Evolutionary conservation across 1,140 invertebrate species (phyloP), one percentile per base, ranked within the genome.

Genomic region (Sesamia nonagrioides): DNA sequence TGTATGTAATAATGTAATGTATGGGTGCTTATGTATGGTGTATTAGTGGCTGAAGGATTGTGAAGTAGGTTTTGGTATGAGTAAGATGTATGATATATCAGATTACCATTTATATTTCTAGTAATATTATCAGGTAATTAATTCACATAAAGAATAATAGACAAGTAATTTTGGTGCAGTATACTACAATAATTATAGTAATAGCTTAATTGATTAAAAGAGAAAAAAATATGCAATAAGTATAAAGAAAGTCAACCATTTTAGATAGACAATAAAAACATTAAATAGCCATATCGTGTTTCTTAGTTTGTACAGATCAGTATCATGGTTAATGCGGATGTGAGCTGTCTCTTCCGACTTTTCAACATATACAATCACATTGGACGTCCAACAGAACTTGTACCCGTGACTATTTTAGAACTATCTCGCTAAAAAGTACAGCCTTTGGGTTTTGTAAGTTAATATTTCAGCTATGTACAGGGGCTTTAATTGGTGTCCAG

Each of bases 401-500:
- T n/a, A 61, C 1, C 15, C 58, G 18, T 60, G 54, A 15, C 18
- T 60, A 6, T 56, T 58, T 21, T 74, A 0, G 21, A 60, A 60
- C 2, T 27, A 9, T 45, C 72, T 74, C 3, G 72, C 27, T 13
- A 74, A 8, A 21, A 7, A 74, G 45, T 13, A 8, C 17, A 60
- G 17, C 11, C 13, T 74, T 15, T 74, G 72, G 1, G 52, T 74
- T 48, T 74, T 74, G 1, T 48, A 5, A 6, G 37, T 74, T 17
- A 74, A 33, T 2, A 56, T 45, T 45, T 74, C 54, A 6, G 72
- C 8, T 21, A 60, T 45, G 15, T 74, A 74, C 2, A 74, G 21
- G 33, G 72, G 72, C 37, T 74, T 58, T 27, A 15, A 13, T 18
- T 27, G 54, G n/a, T 60, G 45, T 5, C 0, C 0, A 3, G 2